A percentile compares a stretch with the other conserved stretches of the same genome.
Conservation (phyloP, 2,113 vertebrate genomes). For the Hyperoodon ampullatus region DNA sequence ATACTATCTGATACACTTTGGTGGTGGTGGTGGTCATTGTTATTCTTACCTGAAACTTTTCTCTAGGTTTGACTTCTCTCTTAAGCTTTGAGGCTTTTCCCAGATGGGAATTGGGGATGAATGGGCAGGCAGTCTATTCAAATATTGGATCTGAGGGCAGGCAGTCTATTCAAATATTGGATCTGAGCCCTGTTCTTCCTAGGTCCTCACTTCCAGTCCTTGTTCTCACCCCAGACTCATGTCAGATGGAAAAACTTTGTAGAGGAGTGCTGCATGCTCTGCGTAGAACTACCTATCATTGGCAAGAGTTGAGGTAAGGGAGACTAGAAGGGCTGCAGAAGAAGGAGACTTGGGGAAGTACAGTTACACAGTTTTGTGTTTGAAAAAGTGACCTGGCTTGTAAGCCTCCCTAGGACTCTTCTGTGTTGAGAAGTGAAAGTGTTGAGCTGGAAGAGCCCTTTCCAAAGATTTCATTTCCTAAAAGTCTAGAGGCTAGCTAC, state of each 20-base stretch:
- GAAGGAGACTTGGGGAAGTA: background rate
- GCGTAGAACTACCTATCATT: constrained; percentile 88
- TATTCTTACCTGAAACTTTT: constrained; percentile 6
- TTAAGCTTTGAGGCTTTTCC: constrained; percentile 8
- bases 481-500: background rate
- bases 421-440: background rate
- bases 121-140: background rate
- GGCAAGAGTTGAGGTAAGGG: constrained; percentile 89
- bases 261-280: constrained; percentile 86
- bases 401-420: background rate
- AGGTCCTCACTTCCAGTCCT: constrained; percentile 60
- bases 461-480: background rate
- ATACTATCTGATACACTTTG: background rate
- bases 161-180: background rate
- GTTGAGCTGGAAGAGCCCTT: background rate
- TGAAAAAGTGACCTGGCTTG: background rate
- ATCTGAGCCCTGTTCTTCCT: constrained; percentile 46
- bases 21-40: background rate
- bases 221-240: constrained; percentile 58
- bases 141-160: background rate
- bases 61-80: constrained; percentile 21
- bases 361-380: background rate
- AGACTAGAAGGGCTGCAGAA: background rate
- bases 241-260: constrained; percentile 78
- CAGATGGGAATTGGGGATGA: background rate